Conservation (phyloP, 2,797 vertebrate species). For the Masticophis lateralis region DNA sequence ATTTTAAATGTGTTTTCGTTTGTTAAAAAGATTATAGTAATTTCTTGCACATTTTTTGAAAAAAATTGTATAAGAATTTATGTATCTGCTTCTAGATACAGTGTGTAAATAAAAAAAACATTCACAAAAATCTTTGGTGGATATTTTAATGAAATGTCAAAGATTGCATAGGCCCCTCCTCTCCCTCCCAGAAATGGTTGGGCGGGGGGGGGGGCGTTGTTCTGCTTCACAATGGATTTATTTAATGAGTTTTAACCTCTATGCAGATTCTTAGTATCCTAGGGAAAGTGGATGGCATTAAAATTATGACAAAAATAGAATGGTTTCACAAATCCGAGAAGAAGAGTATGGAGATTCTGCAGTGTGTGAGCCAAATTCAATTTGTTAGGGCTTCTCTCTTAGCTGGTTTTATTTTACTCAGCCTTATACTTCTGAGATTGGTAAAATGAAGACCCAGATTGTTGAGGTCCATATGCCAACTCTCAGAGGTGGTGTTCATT, state of each 20-base stretch:
- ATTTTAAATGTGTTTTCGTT: constrained; percentile 83
- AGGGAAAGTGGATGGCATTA: background rate
- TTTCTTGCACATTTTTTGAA: constrained; percentile 98
- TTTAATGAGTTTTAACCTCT: background rate
- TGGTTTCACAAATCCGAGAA: background rate
- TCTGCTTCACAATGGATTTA: background rate
- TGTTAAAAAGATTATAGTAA: constrained; percentile 86
- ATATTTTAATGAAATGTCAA: background rate
- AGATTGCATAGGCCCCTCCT: background rate
- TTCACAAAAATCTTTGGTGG: constrained; percentile 76
- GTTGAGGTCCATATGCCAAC: background rate
- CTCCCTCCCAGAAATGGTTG: background rate
- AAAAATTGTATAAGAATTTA: constrained; percentile 91
- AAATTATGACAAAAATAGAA: background rate
- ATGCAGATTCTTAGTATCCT: background rate
- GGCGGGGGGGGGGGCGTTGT: rapidly evolving
- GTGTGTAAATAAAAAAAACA: constrained; percentile 92
- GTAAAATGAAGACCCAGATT: background rate
- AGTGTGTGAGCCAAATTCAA: background rate
- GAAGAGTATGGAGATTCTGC: background rate
- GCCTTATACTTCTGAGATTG: background rate
- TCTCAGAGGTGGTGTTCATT: too few species aligned
- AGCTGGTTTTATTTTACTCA: background rate
- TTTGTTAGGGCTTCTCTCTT: background rate
- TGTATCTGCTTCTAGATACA: constrained; percentile 94